A percentile compares a stretch with the other conserved stretches of the same genome.
Conservation (phyloP, 2,113 vertebrate genomes). For the Larimichthys polyactis region DNA sequence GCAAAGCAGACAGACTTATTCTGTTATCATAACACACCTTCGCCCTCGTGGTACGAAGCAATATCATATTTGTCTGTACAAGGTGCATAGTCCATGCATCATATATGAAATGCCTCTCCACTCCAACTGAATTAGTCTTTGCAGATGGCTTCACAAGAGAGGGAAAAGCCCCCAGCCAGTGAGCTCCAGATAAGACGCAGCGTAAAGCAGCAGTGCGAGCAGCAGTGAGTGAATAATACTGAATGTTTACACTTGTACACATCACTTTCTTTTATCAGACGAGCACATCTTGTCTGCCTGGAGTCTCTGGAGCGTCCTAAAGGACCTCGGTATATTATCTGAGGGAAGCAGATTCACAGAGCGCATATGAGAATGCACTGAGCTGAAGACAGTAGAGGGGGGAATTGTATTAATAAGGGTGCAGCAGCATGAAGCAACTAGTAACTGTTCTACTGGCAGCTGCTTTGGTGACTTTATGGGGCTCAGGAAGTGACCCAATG, state of each 20-base stretch:
- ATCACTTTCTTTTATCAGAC: conserved; percentile 77
- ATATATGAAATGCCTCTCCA: conserved; percentile 53
- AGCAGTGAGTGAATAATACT: conserved; percentile 54
- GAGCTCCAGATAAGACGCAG: conserved; percentile 62
- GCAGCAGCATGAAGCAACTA: conserved; percentile 34
- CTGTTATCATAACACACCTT: conserved; percentile 42
- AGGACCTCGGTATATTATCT: conserved; percentile 70
- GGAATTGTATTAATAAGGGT: conserved; percentile 54
- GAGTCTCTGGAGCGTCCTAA: conserved; percentile 65
- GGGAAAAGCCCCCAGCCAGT: conserved; percentile 44
- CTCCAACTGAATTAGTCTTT: conserved; percentile 55
- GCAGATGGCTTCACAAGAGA: conserved; percentile 54
- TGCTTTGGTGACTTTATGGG: conserved; percentile 39
- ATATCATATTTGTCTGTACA: conserved; percentile 43
- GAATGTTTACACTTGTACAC: conserved; percentile 79
- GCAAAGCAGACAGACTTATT: conserved; percentile 10
- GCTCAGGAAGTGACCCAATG: conserved; percentile 19
- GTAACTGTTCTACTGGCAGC: conserved; percentile 57
- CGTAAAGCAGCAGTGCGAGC: conserved; percentile 35
- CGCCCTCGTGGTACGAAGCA: neutral
- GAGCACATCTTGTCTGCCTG: conserved; percentile 73
- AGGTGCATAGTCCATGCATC: conserved; percentile 39
- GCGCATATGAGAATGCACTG: conserved; percentile 51
- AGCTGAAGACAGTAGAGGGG: conserved; percentile 36
- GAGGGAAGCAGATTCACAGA: conserved; percentile 77